Evolutionary conservation across 2,113 vertebrate genomes (phyloP).

Genomic region (Cavia porcellus): DNA sequence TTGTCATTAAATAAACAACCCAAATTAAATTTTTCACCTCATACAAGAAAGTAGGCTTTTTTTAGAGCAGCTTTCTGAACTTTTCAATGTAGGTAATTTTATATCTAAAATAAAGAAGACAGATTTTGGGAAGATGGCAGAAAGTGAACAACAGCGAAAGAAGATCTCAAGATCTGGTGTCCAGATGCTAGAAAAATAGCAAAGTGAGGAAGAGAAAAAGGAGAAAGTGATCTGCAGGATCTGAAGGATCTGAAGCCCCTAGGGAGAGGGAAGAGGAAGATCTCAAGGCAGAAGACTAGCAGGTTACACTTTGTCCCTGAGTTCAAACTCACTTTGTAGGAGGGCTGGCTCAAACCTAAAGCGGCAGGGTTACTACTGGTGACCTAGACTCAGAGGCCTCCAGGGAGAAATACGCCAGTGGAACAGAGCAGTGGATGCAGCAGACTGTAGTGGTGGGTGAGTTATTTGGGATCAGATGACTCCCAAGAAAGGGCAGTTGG

Average conservation of each 20-base stretch:
- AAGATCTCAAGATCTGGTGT: background rate
- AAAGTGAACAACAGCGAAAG: background rate
- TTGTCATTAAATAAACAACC: background rate
- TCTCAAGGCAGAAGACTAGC: too few relatives aligned
- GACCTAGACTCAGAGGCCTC: too few relatives aligned
- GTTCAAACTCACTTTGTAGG: background rate
- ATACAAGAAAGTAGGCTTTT: background rate
- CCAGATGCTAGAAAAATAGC: background rate
- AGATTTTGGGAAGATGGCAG: background rate
- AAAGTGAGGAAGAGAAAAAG: background rate
- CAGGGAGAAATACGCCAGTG: background rate
- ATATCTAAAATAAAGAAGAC: background rate
- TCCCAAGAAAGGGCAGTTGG: background rate
- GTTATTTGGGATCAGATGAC: background rate
- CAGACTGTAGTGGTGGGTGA: background rate
- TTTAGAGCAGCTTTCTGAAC: fast-evolving
- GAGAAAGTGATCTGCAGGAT: background rate
- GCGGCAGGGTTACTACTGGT: background rate
- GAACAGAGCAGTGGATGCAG: background rate
- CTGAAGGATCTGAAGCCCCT: background rate
- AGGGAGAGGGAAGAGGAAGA: background rate
- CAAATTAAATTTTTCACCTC: background rate
- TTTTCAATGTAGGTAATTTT: background rate
- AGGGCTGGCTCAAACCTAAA: background rate
- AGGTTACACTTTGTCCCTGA: background rate